A percentile compares a stretch with the other conserved stretches of the same genome.
These are phyloP conservation scores for Hypsibius dujardini DNA, from an alignment of 1,140 invertebrate species.

Conservation along the genomic window DNA sequence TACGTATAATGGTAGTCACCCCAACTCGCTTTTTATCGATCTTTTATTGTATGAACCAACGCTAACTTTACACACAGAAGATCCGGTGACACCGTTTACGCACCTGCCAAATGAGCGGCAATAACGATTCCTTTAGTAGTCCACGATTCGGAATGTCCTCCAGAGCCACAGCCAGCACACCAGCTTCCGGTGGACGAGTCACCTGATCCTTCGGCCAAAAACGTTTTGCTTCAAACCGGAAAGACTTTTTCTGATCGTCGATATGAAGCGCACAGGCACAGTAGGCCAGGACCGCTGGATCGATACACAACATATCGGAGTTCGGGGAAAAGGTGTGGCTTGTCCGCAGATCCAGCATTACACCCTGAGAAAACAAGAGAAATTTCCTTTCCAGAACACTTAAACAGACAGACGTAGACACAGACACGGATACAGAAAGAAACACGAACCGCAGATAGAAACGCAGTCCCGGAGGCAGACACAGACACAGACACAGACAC, in stretches of 20 bases:
- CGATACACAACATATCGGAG: slow-evolving; percentile 20
- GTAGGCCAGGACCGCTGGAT: slow-evolving; percentile 22
- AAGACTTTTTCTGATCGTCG: slow-evolving; percentile 23
- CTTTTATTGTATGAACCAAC: too few species aligned
- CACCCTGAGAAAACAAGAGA: neutral
- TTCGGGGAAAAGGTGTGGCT: neutral
- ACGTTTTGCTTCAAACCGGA: slow-evolving; percentile 22
- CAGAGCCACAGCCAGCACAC: slow-evolving; percentile 21
- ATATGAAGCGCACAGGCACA: slow-evolving; percentile 22
- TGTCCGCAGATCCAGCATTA: neutral
- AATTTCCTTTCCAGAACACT: too few species aligned
- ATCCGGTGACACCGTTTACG: neutral
- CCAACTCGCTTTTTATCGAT: too few species aligned
- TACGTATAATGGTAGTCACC: too few species aligned
- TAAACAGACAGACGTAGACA: too few species aligned
- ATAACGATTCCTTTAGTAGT: slow-evolving; percentile 23
- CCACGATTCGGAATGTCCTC: slow-evolving; percentile 24
- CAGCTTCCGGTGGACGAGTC: slow-evolving; percentile 23
- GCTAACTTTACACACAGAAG: neutral
- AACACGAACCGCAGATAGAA: too few species aligned
- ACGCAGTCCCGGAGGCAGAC: neutral
- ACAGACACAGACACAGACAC: too few species aligned
- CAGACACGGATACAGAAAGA: too few species aligned
- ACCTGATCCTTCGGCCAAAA: slow-evolving; percentile 24
- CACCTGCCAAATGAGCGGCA: slow-evolving; percentile 26